Percentiles rank a stretch among this genome's conserved stretches.
These are phyloP conservation scores for Reticulitermes lucifugus DNA, from an alignment of 2,888 invertebrate genomes.

Conservation along the genomic window DNA sequence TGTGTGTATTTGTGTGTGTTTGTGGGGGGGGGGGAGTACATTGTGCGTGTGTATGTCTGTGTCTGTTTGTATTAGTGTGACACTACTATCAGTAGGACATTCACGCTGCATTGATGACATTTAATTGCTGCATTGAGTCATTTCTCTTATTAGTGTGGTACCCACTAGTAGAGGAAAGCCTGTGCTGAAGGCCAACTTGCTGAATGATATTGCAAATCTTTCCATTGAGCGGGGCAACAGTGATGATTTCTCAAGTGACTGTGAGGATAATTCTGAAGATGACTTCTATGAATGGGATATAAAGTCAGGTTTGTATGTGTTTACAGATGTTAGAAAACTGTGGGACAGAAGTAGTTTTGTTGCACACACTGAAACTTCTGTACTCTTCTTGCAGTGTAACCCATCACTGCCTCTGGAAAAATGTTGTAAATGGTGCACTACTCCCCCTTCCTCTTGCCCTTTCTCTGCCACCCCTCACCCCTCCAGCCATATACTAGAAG, in stretches of 20 bases:
- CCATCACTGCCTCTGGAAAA: too few species aligned
- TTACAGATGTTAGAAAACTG: neutral
- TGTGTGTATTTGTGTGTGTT: too few species aligned
- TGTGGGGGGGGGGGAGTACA: too few species aligned
- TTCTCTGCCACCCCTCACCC: too few species aligned
- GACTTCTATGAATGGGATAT: slow-evolving; percentile 52
- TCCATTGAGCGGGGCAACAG: slow-evolving; percentile 2
- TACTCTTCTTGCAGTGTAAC: too few species aligned
- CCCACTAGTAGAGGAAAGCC: slow-evolving; percentile 25
- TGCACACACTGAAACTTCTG: too few species aligned
- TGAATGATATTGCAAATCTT: slow-evolving; percentile 34
- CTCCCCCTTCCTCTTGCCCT: too few species aligned
- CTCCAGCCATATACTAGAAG: too few species aligned
- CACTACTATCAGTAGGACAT: neutral
- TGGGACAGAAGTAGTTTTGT: too few species aligned
- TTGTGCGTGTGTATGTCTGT: too few species aligned
- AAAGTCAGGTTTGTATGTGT: slow-evolving; percentile 29
- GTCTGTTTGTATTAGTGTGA: neutral
- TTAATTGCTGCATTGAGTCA: slow-evolving; percentile 2
- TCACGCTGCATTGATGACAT: neutral
- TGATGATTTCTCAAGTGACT: slow-evolving; percentile 27
- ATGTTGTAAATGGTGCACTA: too few species aligned
- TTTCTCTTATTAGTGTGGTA: neutral
- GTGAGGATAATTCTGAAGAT: slow-evolving; percentile 53
- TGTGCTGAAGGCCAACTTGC: neutral